Base-by-base conservation (phyloP, 2,797 vertebrate species). In the Mormyrops attenuatus region DNA sequence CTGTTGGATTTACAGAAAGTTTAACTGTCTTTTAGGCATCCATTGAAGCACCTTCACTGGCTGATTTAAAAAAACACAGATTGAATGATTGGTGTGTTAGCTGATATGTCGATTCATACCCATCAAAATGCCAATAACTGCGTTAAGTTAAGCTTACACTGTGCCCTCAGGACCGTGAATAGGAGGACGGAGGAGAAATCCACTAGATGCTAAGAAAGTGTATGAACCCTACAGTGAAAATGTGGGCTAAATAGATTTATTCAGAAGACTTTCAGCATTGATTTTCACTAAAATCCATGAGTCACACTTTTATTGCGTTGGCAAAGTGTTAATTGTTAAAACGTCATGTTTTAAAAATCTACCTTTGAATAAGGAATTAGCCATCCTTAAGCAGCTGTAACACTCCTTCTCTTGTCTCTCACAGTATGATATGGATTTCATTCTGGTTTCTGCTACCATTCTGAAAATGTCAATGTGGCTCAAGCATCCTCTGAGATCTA, bases 71-170 rank as follows among this genome's bases (percentile, higher is more conserved):
- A 69, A 73, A 34, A 34, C 63, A 11, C 63, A 0, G 4, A 15
- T 34, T 73, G 66, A 73, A 38, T 38, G 66, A 73, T 38, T 73
- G 69, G 34, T 82, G 7, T 82, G 20, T 44, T 82, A 47, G 77
- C 38, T 82, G 38, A 82, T 82, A 47, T 44, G 77, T 47, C 38
- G 38, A 82, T 47, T 20, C 77, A 47, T 8, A 82, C 20, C 20
- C 41, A 44, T 82, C 77, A 82, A 47, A 30, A 73, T 77, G 17
- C 88, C 90, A 90, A 6, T 88, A 20, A 34, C 22, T 15, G 50
- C 9, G 69, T 73, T 73, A 73, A 73, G 69, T 73, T 73, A 73
- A 34, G 69, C 69, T 82, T 82, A 82, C 41, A 47, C 20, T 47
- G 41, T 47, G 77, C 41, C 38, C 77, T n/a, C 77, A n/a, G 77